Base-by-base conservation (phyloP, 2,888 invertebrate species). In the Clitarchus hookeri region DNA sequence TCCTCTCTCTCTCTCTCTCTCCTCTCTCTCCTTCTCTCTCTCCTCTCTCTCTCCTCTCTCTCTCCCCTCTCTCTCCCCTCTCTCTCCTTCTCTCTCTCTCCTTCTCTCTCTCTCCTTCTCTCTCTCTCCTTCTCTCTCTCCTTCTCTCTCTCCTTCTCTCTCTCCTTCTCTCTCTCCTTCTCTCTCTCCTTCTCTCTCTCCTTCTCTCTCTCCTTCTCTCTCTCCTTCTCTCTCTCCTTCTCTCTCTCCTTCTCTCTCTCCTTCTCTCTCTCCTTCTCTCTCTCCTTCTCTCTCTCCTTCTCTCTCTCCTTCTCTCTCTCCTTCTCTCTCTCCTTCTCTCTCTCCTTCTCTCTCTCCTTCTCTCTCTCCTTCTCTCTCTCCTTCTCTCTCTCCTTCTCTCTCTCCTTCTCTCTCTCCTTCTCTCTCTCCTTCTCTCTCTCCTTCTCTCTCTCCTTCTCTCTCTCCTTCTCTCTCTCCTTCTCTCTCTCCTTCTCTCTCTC, bases 331-430 rank as follows among this genome's bases (percentile, higher is more conserved):
- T n/a, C n/a, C n/a, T n/a, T n/a, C n/a, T n/a, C n/a, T n/a, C n/a
- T n/a, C n/a, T n/a, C n/a, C n/a, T n/a, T n/a, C n/a, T n/a, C n/a
- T n/a, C n/a, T n/a, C n/a, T n/a, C n/a, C n/a, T n/a, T n/a, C n/a
- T n/a, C n/a, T n/a, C n/a, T n/a, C n/a, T n/a, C n/a, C n/a, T n/a
- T n/a, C n/a, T n/a, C n/a, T n/a, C n/a, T 13, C 11, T n/a, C 19
- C 83, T 3, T 3, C 27, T 2, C 44, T n/a, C 44, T 36, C 77
- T n/a, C 65, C 48, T 13, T 27, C 77, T 27, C 3, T 44, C 27
- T 85, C 85, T 53, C 78, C 65, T 27, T 85, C 86, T 9, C 26
- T 53, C 65, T 86, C 53, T 11, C 23, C 36, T 0, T 8, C 86
- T 86, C 36, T 6, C 9, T 44, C n/a, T 2, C n/a, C 25, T 4